Evolutionary conservation across 2,888 invertebrate genomes (phyloP), one percentile per base, ranked within the genome.

Genomic region (Lithophane socia): DNA sequence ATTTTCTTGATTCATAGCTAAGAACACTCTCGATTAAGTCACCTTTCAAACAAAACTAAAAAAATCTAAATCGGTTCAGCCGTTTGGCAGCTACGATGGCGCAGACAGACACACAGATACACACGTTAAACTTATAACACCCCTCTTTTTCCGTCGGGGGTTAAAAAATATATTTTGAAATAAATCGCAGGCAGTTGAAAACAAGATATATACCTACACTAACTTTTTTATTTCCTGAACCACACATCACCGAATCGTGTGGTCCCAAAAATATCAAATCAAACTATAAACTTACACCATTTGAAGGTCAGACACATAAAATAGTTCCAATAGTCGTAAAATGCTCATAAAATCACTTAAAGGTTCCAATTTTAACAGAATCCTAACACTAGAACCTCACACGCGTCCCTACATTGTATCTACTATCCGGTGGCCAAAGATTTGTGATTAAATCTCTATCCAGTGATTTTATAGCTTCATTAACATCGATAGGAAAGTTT

Each of bases 311-410:
- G 72, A 80, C 44, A 12, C 67, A 67, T 83, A 78, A 83, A 85
- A 77, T 56, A 54, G 66, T 73, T 58, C 73, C 72, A 83, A 79
- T 86, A 82, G 68, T 82, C 86, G 81, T 87, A 83, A 87, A 83
- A 79, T 37, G 44, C 4, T 61, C 77, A 75, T 84, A 83, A 87
- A 85, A 78, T 77, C 68, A 58, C 70, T 68, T 42, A 67, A 58
- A 87, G 60, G 68, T 79, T 69, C 66, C 73, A 66, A 73, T 79
- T 80, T 75, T 71, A 83, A 79, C 72, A 75, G 73, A 82, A 76
- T 54, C 13, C 44, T 74, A 52, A 56, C n/a, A 37, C 79, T 71
- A 56, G 37, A 52, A 60, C 37, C 10, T 65, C 24, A 61, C 58
- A 68, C 42, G 61, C 44, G 18, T 52, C 12, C 7, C 47, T 61